Conservation (phyloP, 2,113 vertebrate genomes). For the Plecturocebus donacophilus region DNA sequence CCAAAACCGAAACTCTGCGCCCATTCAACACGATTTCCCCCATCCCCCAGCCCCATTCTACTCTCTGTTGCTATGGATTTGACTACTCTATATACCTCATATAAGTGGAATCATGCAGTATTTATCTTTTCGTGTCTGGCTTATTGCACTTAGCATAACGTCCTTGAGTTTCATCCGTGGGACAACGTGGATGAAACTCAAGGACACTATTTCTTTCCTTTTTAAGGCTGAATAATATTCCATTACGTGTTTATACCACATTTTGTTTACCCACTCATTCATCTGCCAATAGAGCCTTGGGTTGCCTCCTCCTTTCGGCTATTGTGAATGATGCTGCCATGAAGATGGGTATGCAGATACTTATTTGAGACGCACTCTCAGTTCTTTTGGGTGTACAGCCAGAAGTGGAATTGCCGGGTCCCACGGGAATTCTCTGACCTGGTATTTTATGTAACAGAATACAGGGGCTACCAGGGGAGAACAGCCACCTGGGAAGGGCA, state of each 20-base stretch:
- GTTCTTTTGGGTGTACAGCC: neutral
- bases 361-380: neutral
- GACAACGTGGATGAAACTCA: no score
- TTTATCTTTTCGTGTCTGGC: conserved; percentile 1
- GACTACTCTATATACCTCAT: neutral
- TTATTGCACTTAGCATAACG: neutral
- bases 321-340: neutral
- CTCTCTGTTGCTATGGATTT: neutral
- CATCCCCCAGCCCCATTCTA: neutral
- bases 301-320: neutral
- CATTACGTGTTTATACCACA: neutral
- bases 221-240: conserved; percentile 34
- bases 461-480: neutral
- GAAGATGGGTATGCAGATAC: neutral
- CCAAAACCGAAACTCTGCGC: neutral
- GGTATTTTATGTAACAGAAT: neutral
- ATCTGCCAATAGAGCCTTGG: accelerated
- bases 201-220: neutral
- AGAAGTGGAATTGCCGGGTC: neutral
- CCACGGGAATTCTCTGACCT: neutral
- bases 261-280: neutral
- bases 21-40: neutral
- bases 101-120: neutral
- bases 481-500: neutral
- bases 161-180: neutral